Conservation (phyloP, 1,140 invertebrate genomes). For the Microplitis mediator region DNA sequence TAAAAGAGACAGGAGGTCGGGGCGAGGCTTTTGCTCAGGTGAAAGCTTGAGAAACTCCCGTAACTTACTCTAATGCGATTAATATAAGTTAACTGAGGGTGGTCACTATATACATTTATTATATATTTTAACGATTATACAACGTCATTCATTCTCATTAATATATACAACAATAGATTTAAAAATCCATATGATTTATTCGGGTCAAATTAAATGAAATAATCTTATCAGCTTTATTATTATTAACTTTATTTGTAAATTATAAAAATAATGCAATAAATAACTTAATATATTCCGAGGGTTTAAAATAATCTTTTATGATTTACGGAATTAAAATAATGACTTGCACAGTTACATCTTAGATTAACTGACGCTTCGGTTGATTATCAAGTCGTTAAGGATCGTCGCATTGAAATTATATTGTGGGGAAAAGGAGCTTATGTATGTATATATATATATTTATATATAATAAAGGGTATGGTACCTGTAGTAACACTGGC, state of each 20-base stretch:
- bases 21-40: constrained; percentile 40
- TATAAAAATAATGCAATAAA: not conserved
- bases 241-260: not conserved
- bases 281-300: not conserved
- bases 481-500: not conserved
- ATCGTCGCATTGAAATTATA: not conserved
- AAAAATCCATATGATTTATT: no score
- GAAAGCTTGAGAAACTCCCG: constrained; percentile 52
- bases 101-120: not conserved
- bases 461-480: not conserved
- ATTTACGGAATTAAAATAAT: constrained; percentile 6
- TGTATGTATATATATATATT: no score
- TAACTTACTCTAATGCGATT: constrained; percentile 34
- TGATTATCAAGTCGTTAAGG: constrained; percentile 20
- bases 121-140: not conserved
- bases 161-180: no score
- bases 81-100: constrained; percentile 21
- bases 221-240: not conserved
- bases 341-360: constrained; percentile 18
- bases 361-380: constrained; percentile 5
- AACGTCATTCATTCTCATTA: no score
- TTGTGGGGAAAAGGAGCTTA: not conserved
- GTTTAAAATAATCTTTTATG: constrained; percentile 6
- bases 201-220: not conserved
- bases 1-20: constrained; percentile 19